These are phyloP conservation scores for Hylaeus anthracinus DNA, from an alignment of 1,140 invertebrate species.

Conservation along the genomic window DNA sequence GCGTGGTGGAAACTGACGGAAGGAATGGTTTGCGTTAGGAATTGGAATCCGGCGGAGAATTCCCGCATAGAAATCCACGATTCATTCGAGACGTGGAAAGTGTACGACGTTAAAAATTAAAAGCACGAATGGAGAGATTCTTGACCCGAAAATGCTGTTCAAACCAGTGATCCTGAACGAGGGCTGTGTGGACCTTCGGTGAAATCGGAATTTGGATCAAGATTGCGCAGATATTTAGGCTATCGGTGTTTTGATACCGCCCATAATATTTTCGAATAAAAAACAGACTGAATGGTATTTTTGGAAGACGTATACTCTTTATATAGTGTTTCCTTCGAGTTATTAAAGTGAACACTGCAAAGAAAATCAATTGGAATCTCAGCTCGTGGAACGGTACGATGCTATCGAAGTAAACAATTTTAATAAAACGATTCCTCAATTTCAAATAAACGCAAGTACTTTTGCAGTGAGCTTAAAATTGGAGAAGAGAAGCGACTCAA, in stretches of 20 bases:
- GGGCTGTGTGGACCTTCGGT: too few species aligned
- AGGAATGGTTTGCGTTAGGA: background rate
- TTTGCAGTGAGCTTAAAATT: constrained; percentile 24
- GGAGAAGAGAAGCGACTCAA: background rate
- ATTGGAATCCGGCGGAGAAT: background rate
- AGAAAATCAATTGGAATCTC: constrained; percentile 9
- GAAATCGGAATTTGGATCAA: too few species aligned
- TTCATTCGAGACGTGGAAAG: background rate
- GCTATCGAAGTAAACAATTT: background rate
- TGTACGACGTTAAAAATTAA: background rate
- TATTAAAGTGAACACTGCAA: too few species aligned
- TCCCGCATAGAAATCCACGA: constrained; percentile 5
- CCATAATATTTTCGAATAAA: too few species aligned
- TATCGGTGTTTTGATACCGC: too few species aligned
- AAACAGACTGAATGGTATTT: too few species aligned
- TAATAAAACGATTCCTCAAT: constrained; percentile 27
- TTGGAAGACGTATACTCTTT: too few species aligned
- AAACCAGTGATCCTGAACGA: too few species aligned
- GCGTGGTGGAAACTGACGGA: background rate
- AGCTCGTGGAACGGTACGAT: background rate
- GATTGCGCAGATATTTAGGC: too few species aligned
- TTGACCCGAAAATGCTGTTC: too few species aligned
- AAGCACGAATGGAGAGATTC: background rate
- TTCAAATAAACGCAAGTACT: constrained; percentile 30
- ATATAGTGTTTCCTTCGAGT: too few species aligned